These are phyloP conservation scores for Tachysurus fulvidraco DNA, from an alignment of 2,113 vertebrate species.

Conservation along the genomic window DNA sequence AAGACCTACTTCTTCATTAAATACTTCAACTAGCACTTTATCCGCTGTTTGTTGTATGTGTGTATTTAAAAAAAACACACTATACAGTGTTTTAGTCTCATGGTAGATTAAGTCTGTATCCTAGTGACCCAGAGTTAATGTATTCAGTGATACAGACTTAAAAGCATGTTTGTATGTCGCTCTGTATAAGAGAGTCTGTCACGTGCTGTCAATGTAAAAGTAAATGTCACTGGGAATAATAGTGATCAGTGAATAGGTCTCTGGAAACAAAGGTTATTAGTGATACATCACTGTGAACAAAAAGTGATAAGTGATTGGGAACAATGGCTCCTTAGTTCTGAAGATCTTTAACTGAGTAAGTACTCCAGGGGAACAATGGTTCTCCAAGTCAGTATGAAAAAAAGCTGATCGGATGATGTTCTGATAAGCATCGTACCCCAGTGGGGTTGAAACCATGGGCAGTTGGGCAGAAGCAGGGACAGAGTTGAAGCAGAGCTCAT, in stretches of 20 bases:
- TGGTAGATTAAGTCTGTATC: too few species aligned
- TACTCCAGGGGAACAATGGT: background rate
- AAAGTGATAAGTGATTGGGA: background rate
- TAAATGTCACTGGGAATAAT: background rate
- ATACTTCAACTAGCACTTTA: too few species aligned
- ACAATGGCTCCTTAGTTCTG: background rate
- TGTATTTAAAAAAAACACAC: too few species aligned
- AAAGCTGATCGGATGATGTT: background rate
- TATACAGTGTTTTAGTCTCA: too few species aligned
- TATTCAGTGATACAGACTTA: too few species aligned
- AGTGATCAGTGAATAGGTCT: background rate
- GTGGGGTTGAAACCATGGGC: background rate
- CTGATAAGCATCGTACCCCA: background rate
- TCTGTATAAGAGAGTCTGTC: too few species aligned
- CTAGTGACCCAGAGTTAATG: too few species aligned
- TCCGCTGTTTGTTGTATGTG: too few species aligned
- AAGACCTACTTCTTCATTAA: too few species aligned
- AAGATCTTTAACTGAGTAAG: constrained; percentile 19
- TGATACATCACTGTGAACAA: background rate
- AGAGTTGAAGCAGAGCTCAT: constrained; percentile 27
- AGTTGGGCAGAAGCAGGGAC: constrained; percentile 3
- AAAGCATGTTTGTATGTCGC: too few species aligned
- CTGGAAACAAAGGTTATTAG: background rate
- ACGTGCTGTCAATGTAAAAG: too few species aligned
- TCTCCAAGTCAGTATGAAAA: background rate